Conservation (phyloP, 2,113 vertebrate species). For the Ictalurus furcatus region DNA sequence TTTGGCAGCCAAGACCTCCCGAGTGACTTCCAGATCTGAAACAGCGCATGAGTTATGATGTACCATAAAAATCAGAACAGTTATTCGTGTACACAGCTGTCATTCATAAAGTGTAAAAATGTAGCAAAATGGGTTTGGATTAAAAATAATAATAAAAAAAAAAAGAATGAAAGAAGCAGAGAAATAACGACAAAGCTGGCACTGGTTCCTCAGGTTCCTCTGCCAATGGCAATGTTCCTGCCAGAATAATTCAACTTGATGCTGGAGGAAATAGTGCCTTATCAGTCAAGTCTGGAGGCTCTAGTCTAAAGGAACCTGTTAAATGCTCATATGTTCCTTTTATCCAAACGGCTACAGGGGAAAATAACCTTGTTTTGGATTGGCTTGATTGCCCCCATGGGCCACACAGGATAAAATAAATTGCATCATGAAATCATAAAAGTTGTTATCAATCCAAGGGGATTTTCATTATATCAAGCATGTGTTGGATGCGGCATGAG, state of each 20-base stretch:
- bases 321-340: constrained; percentile 20
- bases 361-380: constrained; percentile 25
- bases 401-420: constrained; percentile 51
- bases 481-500: constrained; percentile 5
- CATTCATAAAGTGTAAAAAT: constrained; percentile 23
- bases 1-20: not conserved
- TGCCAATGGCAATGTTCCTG: constrained; percentile 3
- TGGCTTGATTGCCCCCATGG: constrained; percentile 35
- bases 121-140: constrained; percentile 10
- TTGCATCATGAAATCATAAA: constrained; percentile 45
- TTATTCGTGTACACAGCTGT: not conserved
- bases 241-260: not conserved
- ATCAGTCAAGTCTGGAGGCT: not conserved
- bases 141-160: not conserved
- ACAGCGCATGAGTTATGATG: not conserved
- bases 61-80: constrained; percentile 15
- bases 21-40: constrained; percentile 20
- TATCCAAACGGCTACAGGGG: constrained; percentile 11
- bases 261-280: not conserved
- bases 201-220: not conserved
- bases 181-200: not conserved
- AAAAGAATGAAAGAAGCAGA: not conserved
- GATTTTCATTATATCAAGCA: constrained; percentile 21
- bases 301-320: not conserved
- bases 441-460: constrained; percentile 41